These are phyloP conservation scores for Hypomesus transpacificus DNA, from an alignment of 2,113 vertebrate genomes.

Conservation along the genomic window DNA sequence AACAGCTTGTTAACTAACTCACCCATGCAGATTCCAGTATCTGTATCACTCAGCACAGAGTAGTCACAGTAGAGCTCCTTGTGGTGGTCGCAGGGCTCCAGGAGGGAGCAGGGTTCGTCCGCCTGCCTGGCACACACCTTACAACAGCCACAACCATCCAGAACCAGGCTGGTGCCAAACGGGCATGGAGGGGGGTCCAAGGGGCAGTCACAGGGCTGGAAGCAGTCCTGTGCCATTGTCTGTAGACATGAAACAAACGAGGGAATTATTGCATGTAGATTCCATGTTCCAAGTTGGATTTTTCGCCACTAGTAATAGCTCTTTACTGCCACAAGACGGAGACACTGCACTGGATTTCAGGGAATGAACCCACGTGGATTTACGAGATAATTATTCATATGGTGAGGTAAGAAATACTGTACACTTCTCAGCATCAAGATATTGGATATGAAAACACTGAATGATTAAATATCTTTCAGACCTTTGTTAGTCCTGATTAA, in stretches of 20 bases:
- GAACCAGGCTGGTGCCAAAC: slow-evolving; percentile 67
- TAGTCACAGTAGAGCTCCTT: slow-evolving; percentile 76
- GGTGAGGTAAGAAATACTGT: too few relatives aligned
- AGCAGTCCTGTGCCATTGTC: slow-evolving; percentile 62
- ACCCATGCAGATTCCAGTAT: slow-evolving; percentile 76
- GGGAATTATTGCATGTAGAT: not conserved
- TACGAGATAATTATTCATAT: too few relatives aligned
- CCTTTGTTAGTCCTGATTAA: too few relatives aligned
- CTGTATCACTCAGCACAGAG: slow-evolving; percentile 53
- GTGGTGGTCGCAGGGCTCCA: slow-evolving; percentile 76
- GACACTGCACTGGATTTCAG: not conserved
- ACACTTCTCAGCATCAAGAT: too few relatives aligned
- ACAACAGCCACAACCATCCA: slow-evolving; percentile 79
- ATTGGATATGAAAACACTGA: too few relatives aligned
- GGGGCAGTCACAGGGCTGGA: slow-evolving; percentile 69
- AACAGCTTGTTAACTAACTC: slow-evolving; percentile 27
- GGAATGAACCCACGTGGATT: not conserved
- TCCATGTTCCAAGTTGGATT: not conserved
- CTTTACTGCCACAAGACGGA: slow-evolving; percentile 19
- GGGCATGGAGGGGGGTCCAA: slow-evolving; percentile 60
- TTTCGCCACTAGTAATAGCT: not conserved
- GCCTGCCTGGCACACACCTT: slow-evolving; percentile 76
- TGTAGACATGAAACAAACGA: slow-evolving; percentile 33
- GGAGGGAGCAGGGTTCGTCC: slow-evolving; percentile 68
- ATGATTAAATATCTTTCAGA: too few relatives aligned